Conservation (phyloP, 2,888 invertebrate species). For the Pristionchus japonicus region DNA sequence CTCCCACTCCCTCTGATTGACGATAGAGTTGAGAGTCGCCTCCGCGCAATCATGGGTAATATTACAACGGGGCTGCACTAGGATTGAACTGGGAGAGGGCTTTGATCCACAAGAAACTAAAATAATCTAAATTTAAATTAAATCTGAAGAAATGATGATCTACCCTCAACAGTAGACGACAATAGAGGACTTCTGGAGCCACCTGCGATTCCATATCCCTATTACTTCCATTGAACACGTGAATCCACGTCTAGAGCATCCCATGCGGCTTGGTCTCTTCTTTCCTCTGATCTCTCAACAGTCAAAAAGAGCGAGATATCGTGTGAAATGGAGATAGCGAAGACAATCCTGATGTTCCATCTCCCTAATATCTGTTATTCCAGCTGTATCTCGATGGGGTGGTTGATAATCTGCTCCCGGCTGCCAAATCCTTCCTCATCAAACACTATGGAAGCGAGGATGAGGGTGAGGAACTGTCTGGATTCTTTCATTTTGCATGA, state of each 20-base stretch:
- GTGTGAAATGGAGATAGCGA: neutral
- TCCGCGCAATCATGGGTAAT: neutral
- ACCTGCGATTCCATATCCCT: neutral
- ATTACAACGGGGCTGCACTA: neutral
- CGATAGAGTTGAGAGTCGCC: neutral
- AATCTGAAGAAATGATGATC: neutral
- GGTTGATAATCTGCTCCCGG: conserved; percentile 70
- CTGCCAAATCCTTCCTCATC: conserved; percentile 64
- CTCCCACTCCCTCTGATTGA: no score
- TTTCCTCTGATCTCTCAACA: neutral
- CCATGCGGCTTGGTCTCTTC: no score
- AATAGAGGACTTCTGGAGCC: neutral
- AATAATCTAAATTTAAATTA: no score
- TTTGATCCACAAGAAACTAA: no score
- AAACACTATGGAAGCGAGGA: conserved; percentile 58
- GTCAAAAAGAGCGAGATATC: neutral
- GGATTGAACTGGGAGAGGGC: neutral
- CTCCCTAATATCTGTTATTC: neutral
- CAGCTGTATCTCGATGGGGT: conserved; percentile 70
- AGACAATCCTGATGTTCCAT: neutral
- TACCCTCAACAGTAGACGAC: neutral
- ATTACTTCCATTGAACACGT: neutral
- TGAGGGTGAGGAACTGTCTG: conserved; percentile 51
- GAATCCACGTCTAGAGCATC: neutral
- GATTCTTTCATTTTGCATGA: neutral